Conservation (phyloP, 1,140 invertebrate genomes). For the Pissodes strobi region DNA sequence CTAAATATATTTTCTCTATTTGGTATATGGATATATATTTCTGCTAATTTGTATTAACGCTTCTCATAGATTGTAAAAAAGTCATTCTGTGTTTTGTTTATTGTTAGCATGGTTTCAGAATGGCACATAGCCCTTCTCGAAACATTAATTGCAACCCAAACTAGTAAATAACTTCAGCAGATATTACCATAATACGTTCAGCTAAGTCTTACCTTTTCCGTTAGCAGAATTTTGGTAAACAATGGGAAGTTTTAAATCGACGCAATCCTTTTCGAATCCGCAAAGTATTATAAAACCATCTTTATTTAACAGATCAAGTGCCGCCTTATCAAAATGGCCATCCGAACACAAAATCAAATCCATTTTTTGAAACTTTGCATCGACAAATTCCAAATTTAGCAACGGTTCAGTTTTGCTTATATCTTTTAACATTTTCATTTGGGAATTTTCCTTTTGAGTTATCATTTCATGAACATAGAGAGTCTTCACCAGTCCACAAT, state of each 20-base stretch:
- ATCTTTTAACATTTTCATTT: conserved; percentile 62
- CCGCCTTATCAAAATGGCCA: neutral
- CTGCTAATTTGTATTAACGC: no score
- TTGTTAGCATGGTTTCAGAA: no score
- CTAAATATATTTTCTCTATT: no score
- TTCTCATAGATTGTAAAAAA: no score
- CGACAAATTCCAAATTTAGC: conserved; percentile 70
- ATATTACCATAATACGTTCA: no score
- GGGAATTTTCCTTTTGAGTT: conserved; percentile 65
- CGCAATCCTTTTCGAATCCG: neutral
- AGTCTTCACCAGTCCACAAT: conserved; percentile 64
- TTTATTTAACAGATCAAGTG: neutral
- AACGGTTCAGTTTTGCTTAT: conserved; percentile 69
- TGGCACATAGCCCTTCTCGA: no score
- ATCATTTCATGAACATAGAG: conserved; percentile 76
- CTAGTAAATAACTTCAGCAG: no score
- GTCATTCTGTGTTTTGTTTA: no score
- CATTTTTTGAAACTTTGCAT: neutral
- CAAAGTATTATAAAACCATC: conserved; percentile 13
- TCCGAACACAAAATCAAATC: conserved; percentile 8
- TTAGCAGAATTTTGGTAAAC: neutral
- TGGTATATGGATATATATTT: no score
- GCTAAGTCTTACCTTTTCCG: neutral
- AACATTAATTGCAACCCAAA: no score
- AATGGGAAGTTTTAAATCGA: neutral